Percentiles rank a stretch among this genome's conserved stretches.
Evolutionary conservation across 1,140 invertebrate genomes (phyloP).

Genomic region (Lucilia sericata): DNA sequence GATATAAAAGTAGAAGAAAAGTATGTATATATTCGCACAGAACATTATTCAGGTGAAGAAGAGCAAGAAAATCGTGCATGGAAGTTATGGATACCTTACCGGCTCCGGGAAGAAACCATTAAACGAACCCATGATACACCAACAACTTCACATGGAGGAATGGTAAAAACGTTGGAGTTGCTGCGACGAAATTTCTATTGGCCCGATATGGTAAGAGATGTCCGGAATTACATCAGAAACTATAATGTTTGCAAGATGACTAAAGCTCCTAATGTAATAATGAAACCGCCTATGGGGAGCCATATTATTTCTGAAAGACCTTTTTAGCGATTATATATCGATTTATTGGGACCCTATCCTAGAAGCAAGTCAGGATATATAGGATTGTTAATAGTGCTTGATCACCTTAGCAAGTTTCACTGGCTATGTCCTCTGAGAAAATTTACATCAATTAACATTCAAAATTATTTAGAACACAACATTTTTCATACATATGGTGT

Average conservation of each 20-base stretch:
- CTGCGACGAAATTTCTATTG: slow-evolving; percentile 15
- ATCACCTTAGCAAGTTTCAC: slow-evolving; percentile 34
- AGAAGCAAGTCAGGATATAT: slow-evolving; percentile 3
- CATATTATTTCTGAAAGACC: neutral
- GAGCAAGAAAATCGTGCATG: neutral
- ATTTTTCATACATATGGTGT: neutral
- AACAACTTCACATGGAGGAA: slow-evolving; percentile 12
- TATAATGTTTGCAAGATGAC: slow-evolving; percentile 30
- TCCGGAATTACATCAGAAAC: neutral
- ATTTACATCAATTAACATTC: neutral
- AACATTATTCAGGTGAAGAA: slow-evolving; percentile 2
- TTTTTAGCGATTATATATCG: slow-evolving; percentile 32
- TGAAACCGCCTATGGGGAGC: slow-evolving; percentile 26
- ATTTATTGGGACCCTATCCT: slow-evolving; percentile 44
- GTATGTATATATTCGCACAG: slow-evolving; percentile 34
- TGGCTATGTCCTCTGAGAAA: neutral
- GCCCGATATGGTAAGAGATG: neutral
- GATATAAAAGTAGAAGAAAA: slow-evolving; percentile 29
- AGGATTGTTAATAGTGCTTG: slow-evolving; percentile 22
- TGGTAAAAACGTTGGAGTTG: slow-evolving; percentile 12
- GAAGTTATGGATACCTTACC: slow-evolving; percentile 43
- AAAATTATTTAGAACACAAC: slow-evolving; percentile 5
- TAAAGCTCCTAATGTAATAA: slow-evolving; percentile 17
- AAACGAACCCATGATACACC: neutral
- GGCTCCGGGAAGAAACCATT: neutral